Evolutionary conservation across 2,888 invertebrate genomes (phyloP).

Genomic region (Napeogenes sylphis): DNA sequence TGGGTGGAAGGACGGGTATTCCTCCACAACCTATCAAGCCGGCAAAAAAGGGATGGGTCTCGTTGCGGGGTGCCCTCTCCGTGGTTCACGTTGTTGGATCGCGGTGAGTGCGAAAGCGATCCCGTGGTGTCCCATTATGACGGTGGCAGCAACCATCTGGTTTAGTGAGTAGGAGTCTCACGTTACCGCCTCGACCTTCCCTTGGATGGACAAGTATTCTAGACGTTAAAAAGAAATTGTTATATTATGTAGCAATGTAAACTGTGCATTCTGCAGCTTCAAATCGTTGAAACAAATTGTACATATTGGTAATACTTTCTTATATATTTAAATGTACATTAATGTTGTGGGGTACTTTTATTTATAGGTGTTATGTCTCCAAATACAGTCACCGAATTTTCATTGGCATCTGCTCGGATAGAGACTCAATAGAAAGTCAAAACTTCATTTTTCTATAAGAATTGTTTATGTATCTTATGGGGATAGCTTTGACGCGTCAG

Average conservation of each 20-base stretch:
- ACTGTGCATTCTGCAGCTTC: conserved; percentile 58
- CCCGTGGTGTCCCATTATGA: too few species aligned
- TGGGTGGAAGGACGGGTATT: too few species aligned
- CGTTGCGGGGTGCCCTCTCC: too few species aligned
- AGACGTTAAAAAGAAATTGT: background rate
- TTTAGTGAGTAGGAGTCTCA: too few species aligned
- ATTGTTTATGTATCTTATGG: conserved; percentile 52
- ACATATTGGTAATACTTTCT: conserved; percentile 53
- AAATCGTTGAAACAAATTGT: conserved; percentile 56
- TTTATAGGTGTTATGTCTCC: conserved; percentile 60
- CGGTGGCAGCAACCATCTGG: too few species aligned
- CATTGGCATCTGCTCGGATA: conserved; percentile 59
- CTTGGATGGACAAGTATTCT: too few species aligned
- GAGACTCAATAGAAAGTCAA: conserved; percentile 67
- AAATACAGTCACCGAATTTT: conserved; percentile 62
- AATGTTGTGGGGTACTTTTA: conserved; percentile 1
- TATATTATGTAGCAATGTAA: conserved; percentile 32
- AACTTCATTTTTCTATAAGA: conserved; percentile 56
- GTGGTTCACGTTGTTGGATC: too few species aligned
- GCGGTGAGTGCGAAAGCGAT: too few species aligned
- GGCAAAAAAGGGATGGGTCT: too few species aligned
- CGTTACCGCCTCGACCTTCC: too few species aligned
- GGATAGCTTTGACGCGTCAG: too few species aligned
- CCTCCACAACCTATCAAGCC: too few species aligned
- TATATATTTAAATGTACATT: background rate